Evolutionary conservation across 2,113 vertebrate genomes (phyloP), one percentile per base, ranked within the genome.

Genomic region (Tautogolabrus adspersus): DNA sequence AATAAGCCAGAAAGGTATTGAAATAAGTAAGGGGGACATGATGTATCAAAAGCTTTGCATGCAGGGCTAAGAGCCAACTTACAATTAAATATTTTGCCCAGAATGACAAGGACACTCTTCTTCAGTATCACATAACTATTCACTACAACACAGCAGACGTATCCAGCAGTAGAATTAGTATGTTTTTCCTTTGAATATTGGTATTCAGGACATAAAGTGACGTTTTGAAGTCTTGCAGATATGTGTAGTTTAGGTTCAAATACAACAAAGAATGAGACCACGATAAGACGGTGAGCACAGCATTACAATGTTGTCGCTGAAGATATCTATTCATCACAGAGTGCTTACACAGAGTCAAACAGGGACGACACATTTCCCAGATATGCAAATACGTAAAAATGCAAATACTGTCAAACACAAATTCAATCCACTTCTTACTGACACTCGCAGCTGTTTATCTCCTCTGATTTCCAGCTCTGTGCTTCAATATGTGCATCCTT

Each of bases 381-480:
- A 34, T 51, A 47, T 64, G 26, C 51, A 76, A 61, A 75, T 58
- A 75, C 55, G 42, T 63, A 8, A 34, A 66, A 75, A 67, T 68
- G 26, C 37, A 81, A 68, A 66, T 7, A 63, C 34, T 57, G 51
- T 62, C 37, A 66, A 55, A 37, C n/a, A 77, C 26, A 61, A 19
- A 70, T 49, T 58, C 26, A 49, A 62, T 38, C 38, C 44, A 51
- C 64, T 62, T 75, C 10, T 30, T 26, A 34, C 54, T 70, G 66
- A 73, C 21, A 79, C 54, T 66, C 65, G 66, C 76, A 77, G 62
- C 56, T 62, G 49, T 55, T 71, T 78, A 75, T 70, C 26, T 66
- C 44, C 6, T 23, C 21, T 61, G 58, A 58, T 82, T 85, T 74
- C 10, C 18, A 70, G 65, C 34, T 61, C 57, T 12, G 5, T 30